A percentile compares a stretch with the other conserved stretches of the same genome.
Conservation (phyloP, 2,888 invertebrate species). For the Leptopilina myrica region DNA sequence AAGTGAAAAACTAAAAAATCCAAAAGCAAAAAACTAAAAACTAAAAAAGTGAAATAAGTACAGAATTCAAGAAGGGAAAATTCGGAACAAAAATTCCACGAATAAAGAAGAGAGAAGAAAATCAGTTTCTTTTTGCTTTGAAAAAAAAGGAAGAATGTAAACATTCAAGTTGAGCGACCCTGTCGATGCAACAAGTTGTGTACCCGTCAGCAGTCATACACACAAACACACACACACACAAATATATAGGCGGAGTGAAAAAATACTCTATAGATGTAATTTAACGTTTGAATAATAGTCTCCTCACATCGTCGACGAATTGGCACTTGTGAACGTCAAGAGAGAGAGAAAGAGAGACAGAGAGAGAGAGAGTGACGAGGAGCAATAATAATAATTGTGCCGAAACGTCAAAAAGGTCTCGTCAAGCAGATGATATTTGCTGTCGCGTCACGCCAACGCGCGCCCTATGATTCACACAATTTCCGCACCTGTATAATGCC, state of each 20-base stretch:
- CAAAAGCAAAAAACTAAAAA: too few relatives aligned
- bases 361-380: background rate
- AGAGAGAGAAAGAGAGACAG: too few relatives aligned
- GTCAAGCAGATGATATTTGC: conserved; percentile 8
- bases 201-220: background rate
- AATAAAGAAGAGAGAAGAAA: background rate
- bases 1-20: too few relatives aligned
- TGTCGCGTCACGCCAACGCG: conserved; percentile 13
- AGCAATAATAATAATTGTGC: background rate
- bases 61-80: too few relatives aligned
- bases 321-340: conserved; percentile 7
- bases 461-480: conserved; percentile 5
- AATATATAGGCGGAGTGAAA: background rate
- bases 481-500: background rate
- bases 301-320: conserved; percentile 10
- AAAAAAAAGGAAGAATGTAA: background rate
- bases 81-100: background rate
- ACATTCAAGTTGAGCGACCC: conserved; percentile 25
- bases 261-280: conserved; percentile 1
- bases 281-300: conserved; percentile 15
- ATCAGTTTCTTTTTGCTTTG: background rate
- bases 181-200: conserved; percentile 30
- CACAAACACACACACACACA: too few relatives aligned
- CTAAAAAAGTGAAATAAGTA: too few relatives aligned
- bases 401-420: conserved; percentile 25